Percentiles rank a stretch among this genome's conserved stretches.
phyloP scores from a whole-genome alignment of 2,113 vertebrate genomes.

The Chamaetylas fuelleborni region DNA sequence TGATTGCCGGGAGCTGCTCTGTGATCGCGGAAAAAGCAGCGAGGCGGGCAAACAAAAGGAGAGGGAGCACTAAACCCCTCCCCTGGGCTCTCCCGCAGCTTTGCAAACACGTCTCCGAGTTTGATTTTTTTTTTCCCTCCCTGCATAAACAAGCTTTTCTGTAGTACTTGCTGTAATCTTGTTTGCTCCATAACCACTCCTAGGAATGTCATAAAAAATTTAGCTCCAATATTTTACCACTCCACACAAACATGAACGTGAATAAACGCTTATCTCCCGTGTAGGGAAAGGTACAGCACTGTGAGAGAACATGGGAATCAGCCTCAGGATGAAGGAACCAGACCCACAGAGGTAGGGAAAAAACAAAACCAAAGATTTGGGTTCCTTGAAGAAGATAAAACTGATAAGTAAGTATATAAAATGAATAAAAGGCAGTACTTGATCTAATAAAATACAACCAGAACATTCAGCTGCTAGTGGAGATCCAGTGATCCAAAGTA shows the following conservation, averaged over 20 bases:
- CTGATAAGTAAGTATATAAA: background rate
- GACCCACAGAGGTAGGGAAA: no score
- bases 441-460: background rate
- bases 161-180: slow-evolving; percentile 36
- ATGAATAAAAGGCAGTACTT: background rate
- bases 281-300: rapidly evolving
- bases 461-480: background rate
- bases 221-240: background rate
- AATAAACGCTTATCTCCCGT: background rate
- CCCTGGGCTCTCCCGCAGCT: background rate
- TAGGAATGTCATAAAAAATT: slow-evolving; percentile 42
- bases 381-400: background rate
- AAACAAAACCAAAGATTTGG: background rate
- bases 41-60: background rate
- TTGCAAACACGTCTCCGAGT: background rate
- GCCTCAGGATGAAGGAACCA: rapidly evolving
- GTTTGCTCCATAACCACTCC: slow-evolving; percentile 36
- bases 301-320: rapidly evolving
- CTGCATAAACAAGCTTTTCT: background rate
- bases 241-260: background rate
- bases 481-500: background rate
- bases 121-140: background rate
- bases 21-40: background rate
- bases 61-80: background rate
- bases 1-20: background rate